phyloP scores from a whole-genome alignment of 2,797 vertebrate species.

The Tympanoctomys barrerae region DNA sequence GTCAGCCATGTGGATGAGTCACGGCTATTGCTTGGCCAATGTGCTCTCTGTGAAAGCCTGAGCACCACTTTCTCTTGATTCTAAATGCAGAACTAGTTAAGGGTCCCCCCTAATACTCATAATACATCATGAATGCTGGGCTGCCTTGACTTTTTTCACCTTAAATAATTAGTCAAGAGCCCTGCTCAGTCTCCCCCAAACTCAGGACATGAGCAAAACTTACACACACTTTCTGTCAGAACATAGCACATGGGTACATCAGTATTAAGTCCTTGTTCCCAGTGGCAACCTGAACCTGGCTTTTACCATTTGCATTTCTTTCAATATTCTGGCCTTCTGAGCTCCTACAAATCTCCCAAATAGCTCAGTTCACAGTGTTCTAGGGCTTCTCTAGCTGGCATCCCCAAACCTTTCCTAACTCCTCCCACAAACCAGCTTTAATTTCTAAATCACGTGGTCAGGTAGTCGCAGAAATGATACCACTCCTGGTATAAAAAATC shows the following conservation, averaged over 20 bases:
- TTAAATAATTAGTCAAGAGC: background rate
- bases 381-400: too few relatives aligned
- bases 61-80: background rate
- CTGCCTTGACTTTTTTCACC: background rate
- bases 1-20: too few relatives aligned
- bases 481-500: too few relatives aligned
- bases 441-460: too few relatives aligned
- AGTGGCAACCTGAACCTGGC: background rate
- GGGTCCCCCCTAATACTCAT: background rate
- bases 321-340: background rate
- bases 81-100: background rate
- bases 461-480: too few relatives aligned
- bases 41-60: too few relatives aligned
- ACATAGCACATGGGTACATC: too few relatives aligned
- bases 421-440: too few relatives aligned
- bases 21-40: too few relatives aligned
- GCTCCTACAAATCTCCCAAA: background rate
- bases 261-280: background rate
- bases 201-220: too few relatives aligned
- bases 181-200: background rate
- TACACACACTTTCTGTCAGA: too few relatives aligned
- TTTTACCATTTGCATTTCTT: background rate
- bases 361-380: background rate
- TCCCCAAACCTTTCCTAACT: too few relatives aligned
- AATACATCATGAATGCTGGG: background rate